Evolutionary conservation across 2,113 vertebrate species (phyloP), one percentile per base, ranked within the genome.

Genomic region (Corapipo altera): DNA sequence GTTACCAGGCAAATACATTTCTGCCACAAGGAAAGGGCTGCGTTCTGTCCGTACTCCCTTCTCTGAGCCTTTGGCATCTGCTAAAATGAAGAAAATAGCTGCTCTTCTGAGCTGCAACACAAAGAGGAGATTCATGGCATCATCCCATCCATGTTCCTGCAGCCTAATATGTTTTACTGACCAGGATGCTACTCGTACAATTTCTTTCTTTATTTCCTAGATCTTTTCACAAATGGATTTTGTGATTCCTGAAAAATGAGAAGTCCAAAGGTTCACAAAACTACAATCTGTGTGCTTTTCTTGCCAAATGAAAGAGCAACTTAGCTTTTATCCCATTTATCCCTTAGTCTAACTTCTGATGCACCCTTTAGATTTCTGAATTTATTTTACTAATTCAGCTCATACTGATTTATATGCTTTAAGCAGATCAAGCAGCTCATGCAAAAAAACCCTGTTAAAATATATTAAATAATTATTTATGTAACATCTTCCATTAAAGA

Each of bases 211-310:
- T 93, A 76, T 91, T 87, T 89, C 75, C 69, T 44, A 66, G 65
- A 83, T 95, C 48, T 91, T 88, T 92, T 81, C 85, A 88, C 77
- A 96, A 91, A 95, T 86, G 55, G 81, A 85, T 92, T 96, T 94
- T 78, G 51, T 80, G 62, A 95, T 85, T 84, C 80, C 69, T 49
- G 52, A 64, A 75, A 95, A 96, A 94, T 64, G 41, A 72, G 62
- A 62, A 75, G 49, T 58, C 62, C 75, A 91, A 66, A 93, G 66
- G 44, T 73, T 90, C 72, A 64, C 81, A 88, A 67, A 87, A 70
- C 35, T 59, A 2, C 30, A 15, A 2, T 74, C 73, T 51, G 33
- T 64, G 43, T 70, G 37, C 41, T 44, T 65, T 78, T 59, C 65
- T 79, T 74, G 15, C 65, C 58, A 77, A 73, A 73, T 57, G 55